These are phyloP conservation scores for Acanthosepion lycidas DNA, from an alignment of 2,888 invertebrate species.

Conservation along the genomic window DNA sequence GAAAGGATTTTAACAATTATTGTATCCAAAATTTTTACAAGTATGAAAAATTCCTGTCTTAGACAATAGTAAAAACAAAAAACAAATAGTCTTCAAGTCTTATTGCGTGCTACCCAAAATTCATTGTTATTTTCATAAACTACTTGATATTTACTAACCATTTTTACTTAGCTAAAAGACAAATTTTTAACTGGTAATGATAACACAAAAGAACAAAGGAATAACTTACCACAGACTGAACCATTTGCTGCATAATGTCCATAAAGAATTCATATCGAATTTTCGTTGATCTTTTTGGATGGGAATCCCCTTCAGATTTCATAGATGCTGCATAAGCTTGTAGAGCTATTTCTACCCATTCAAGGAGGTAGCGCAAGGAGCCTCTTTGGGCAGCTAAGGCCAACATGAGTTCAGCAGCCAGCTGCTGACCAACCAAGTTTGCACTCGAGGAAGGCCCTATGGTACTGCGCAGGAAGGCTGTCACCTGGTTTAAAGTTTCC, in stretches of 20 bases:
- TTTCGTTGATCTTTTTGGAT: conserved; percentile 55
- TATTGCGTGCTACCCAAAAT: no score
- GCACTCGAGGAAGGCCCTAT: conserved; percentile 77
- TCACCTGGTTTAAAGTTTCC: conserved; percentile 78
- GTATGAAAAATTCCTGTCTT: no score
- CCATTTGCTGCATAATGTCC: conserved; percentile 69
- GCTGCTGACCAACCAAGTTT: conserved; percentile 74
- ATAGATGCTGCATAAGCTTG: conserved; percentile 54
- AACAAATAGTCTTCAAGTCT: no score
- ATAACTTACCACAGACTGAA: conserved; percentile 68
- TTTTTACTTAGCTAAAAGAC: no score
- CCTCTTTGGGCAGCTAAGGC: conserved; percentile 79
- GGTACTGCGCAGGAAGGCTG: conserved; percentile 76
- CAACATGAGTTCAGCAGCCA: conserved; percentile 78
- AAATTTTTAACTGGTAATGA: neutral
- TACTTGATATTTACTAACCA: no score
- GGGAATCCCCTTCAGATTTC: conserved; percentile 52
- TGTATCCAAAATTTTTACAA: no score
- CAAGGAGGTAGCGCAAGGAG: conserved; percentile 78
- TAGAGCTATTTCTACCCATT: conserved; percentile 80
- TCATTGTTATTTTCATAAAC: no score
- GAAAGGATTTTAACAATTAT: no score
- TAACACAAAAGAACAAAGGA: neutral
- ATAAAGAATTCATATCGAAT: conserved; percentile 68
- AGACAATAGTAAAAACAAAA: no score